Conservation (phyloP, 1,140 invertebrate species). For the Tetramorium simillimum region DNA sequence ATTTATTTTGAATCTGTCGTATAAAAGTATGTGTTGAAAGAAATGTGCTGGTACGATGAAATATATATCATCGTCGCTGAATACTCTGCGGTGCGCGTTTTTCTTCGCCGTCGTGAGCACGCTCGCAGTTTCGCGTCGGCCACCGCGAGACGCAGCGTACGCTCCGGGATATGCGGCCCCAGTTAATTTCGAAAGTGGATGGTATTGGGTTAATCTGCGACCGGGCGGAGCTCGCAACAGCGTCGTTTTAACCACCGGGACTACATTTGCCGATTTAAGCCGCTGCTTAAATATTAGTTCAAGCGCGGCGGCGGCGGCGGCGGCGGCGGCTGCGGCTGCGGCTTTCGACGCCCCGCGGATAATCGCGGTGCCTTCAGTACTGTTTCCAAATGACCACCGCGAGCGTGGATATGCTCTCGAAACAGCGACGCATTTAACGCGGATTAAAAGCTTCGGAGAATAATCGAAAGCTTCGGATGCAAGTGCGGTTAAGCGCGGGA, state of each 20-base stretch:
- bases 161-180: constrained; percentile 8
- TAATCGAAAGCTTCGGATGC: constrained; percentile 1
- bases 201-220: constrained; percentile 60
- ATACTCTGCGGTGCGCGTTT: neutral
- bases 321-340: constrained; percentile 30
- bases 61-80: neutral
- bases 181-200: constrained; percentile 63
- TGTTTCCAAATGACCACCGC: constrained; percentile 43
- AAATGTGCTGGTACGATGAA: neutral
- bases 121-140: neutral
- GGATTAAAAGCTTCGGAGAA: constrained; percentile 30
- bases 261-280: constrained; percentile 69
- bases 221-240: constrained; percentile 43
- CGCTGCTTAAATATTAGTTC: constrained; percentile 68
- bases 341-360: constrained; percentile 47
- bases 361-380: constrained; percentile 42
- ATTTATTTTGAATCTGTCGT: neutral
- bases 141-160: constrained; percentile 2
- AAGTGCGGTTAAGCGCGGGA: neutral
- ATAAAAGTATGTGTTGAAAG: neutral
- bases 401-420: constrained; percentile 1
- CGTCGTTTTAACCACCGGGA: constrained; percentile 49
- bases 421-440: constrained; percentile 30
- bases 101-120: neutral
- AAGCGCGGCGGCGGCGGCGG: constrained; percentile 24